A percentile compares a stretch with the other conserved stretches of the same genome.
Conservation (phyloP, 1,140 invertebrate genomes). For the Drosophila cardini region DNA sequence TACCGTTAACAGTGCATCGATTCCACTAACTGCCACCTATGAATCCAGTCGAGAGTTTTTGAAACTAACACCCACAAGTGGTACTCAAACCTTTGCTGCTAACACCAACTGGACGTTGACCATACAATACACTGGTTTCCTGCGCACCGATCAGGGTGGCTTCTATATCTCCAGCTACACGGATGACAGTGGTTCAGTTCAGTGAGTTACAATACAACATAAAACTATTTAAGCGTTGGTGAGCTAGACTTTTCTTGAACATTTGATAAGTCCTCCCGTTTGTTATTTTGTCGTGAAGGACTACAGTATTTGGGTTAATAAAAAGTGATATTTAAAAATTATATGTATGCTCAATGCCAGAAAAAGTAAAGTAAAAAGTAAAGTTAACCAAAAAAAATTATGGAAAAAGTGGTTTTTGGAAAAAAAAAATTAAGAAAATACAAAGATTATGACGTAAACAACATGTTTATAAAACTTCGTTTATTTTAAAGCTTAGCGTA, state of each 20-base stretch:
- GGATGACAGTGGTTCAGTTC: constrained; percentile 86
- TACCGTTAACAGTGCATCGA: background rate
- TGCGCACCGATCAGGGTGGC: constrained; percentile 88
- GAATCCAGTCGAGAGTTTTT: constrained; percentile 65
- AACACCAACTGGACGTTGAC: constrained; percentile 84
- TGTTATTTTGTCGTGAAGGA: too few relatives aligned
- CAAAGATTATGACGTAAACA: too few relatives aligned
- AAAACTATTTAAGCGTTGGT: background rate
- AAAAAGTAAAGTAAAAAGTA: too few relatives aligned
- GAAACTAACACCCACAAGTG: constrained; percentile 43
- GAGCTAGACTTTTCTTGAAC: background rate
- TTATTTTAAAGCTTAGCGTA: too few relatives aligned
- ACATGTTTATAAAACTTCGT: too few relatives aligned
- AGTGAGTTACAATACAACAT: constrained; percentile 60
- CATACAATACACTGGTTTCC: constrained; percentile 85
- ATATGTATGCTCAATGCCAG: too few relatives aligned
- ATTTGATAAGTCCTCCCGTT: too few relatives aligned
- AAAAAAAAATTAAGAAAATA: too few relatives aligned
- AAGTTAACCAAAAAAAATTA: too few relatives aligned
- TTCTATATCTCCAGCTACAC: constrained; percentile 93
- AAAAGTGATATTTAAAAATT: too few relatives aligned
- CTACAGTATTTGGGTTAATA: too few relatives aligned
- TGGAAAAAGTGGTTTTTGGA: too few relatives aligned
- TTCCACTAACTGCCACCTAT: constrained; percentile 5
- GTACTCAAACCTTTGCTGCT: constrained; percentile 67